These are phyloP conservation scores for Gallinago nigripennis DNA, from an alignment of 2,797 vertebrate species.

Conservation along the genomic window DNA sequence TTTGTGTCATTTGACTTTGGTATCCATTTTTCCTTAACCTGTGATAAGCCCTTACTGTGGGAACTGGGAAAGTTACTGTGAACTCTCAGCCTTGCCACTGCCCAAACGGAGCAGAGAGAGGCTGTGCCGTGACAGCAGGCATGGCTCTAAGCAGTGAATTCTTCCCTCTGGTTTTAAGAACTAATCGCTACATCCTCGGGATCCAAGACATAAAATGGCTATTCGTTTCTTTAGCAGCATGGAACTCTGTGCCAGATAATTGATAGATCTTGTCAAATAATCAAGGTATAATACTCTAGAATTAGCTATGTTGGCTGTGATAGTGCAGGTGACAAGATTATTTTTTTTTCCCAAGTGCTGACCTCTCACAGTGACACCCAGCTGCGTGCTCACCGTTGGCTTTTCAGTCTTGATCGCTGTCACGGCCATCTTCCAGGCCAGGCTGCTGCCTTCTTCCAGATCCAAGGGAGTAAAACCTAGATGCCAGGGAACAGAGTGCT, in stretches of 20 bases:
- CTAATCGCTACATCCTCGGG: neutral
- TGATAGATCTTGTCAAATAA: neutral
- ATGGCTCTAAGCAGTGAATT: neutral
- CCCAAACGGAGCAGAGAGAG: rapidly evolving
- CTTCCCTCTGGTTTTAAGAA: neutral
- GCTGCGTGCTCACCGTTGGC: rapidly evolving
- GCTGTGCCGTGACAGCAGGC: neutral
- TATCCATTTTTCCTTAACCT: neutral
- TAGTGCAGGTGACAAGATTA: neutral
- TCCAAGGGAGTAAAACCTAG: neutral
- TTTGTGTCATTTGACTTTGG: neutral
- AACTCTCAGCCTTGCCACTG: neutral
- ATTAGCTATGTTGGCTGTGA: neutral
- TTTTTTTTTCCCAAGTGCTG: neutral
- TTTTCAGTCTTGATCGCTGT: neutral
- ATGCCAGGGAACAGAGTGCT: neutral
- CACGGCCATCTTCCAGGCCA: rapidly evolving
- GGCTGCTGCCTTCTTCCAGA: neutral
- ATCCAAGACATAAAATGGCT: neutral
- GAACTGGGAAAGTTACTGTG: neutral
- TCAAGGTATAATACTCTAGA: neutral
- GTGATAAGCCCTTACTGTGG: neutral
- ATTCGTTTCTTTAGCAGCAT: neutral
- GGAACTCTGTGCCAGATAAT: neutral
- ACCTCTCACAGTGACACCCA: neutral